These are phyloP conservation scores for Trichoplax adhaerens DNA, from an alignment of 37 sponge, comb jelly and placozoan genomes.

Conservation along the genomic window DNA sequence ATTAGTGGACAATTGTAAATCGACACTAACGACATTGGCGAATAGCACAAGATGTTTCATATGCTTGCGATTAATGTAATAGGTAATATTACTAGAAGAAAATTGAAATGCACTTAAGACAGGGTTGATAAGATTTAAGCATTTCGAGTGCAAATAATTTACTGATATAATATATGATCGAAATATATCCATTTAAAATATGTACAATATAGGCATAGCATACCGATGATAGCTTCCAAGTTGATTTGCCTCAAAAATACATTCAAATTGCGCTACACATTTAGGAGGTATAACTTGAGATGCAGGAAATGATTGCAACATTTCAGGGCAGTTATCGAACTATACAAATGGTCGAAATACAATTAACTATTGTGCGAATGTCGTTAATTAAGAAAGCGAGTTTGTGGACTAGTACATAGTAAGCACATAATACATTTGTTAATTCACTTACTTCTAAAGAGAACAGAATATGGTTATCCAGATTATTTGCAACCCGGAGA, in stretches of 20 bases:
- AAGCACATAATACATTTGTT: no score
- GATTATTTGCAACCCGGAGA: slow-evolving; percentile 11
- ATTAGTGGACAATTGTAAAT: slow-evolving; percentile 29
- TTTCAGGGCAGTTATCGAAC: slow-evolving; percentile 10
- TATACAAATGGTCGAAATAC: no score
- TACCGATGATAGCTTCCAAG: slow-evolving; percentile 1
- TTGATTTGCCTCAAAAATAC: slow-evolving; percentile 19
- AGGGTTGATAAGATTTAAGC: no score
- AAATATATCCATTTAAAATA: no score
- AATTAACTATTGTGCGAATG: no score
- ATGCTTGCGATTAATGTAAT: slow-evolving; percentile 27
- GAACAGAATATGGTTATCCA: slow-evolving; percentile 15
- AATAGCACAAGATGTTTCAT: slow-evolving; percentile 18
- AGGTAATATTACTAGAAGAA: slow-evolving; percentile 25
- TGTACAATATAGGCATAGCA: no score
- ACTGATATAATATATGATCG: no score
- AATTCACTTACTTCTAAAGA: not conserved
- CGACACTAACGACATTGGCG: slow-evolving; percentile 12
- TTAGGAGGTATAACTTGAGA: slow-evolving; percentile 25
- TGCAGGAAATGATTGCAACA: slow-evolving; percentile 17
- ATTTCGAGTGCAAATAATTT: no score
- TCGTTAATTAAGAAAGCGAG: no score
- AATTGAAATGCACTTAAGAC: no score
- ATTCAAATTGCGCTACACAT: slow-evolving; percentile 7
- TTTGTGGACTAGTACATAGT: no score